phyloP scores from a whole-genome alignment of 2,797 vertebrate genomes.

The Oreochromis grahami region DNA sequence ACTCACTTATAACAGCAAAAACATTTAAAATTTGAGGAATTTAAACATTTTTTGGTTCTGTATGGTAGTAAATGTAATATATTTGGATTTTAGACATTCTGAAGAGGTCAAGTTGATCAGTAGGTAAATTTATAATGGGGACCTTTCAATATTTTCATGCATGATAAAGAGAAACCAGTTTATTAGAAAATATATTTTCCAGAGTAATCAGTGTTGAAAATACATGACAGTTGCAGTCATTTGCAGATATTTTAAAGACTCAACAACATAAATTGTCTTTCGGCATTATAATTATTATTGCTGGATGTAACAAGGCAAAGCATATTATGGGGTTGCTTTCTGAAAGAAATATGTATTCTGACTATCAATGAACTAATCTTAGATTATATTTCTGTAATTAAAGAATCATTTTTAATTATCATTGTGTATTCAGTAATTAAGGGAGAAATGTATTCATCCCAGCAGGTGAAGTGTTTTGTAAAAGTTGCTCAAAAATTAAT shows the following conservation, averaged over 20 bases:
- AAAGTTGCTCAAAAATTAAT: neutral
- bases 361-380: neutral
- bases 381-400: neutral
- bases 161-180: neutral
- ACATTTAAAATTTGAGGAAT: neutral
- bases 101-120: neutral
- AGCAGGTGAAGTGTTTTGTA: neutral
- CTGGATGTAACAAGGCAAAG: neutral
- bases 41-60: neutral
- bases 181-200: neutral
- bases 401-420: neutral
- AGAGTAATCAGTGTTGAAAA: neutral
- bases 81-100: neutral
- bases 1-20: neutral
- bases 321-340: neutral
- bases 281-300: rapidly evolving
- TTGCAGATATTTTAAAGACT: neutral
- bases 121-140: neutral
- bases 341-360: neutral
- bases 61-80: neutral
- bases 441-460: neutral
- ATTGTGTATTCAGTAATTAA: neutral
- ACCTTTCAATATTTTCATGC: neutral
- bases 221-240: neutral
- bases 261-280: neutral